phyloP scores from a whole-genome alignment of 2,113 vertebrate species.

The Synchiropus splendidus region DNA sequence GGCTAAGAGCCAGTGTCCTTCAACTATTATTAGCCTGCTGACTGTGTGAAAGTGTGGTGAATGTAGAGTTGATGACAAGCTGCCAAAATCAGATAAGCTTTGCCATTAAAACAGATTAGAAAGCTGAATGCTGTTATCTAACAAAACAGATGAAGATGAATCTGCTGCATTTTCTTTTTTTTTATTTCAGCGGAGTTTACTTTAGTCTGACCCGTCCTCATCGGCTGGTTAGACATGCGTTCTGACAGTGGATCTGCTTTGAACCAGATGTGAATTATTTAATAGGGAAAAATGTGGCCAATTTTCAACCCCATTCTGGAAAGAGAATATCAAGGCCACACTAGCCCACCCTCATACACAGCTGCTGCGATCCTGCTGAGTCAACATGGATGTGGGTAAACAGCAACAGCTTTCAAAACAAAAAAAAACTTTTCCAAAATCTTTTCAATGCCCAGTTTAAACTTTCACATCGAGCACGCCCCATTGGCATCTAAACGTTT shows the following conservation, averaged over 20 bases:
- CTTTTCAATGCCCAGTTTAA: too few species aligned
- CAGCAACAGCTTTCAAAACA: conserved; percentile 6
- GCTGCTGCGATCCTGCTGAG: conserved; percentile 5
- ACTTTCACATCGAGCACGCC: too few species aligned
- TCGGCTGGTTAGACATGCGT: conserved; percentile 51
- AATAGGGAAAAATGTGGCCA: conserved; percentile 47
- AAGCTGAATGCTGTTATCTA: too few species aligned
- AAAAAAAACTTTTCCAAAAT: too few species aligned
- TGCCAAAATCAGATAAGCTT: conserved; percentile 51
- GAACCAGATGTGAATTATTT: conserved; percentile 45
- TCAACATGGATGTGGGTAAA: conserved; percentile 2
- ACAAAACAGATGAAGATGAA: too few species aligned
- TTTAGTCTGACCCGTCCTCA: conserved; percentile 23
- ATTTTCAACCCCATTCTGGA: conserved; percentile 33
- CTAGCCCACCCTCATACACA: conserved; percentile 9
- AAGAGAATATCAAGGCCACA: too few species aligned
- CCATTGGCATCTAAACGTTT: too few species aligned
- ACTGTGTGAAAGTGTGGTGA: conserved; percentile 63
- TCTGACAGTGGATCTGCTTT: conserved; percentile 34
- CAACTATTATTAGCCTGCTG: conserved; percentile 66
- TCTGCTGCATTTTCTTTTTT: too few species aligned
- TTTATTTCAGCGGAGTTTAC: too few species aligned
- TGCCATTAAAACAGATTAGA: too few species aligned
- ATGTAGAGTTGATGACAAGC: conserved; percentile 47
- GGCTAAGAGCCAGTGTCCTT: conserved; percentile 58